Conservation (phyloP, 2,113 vertebrate genomes). For the Pavo muticus region DNA sequence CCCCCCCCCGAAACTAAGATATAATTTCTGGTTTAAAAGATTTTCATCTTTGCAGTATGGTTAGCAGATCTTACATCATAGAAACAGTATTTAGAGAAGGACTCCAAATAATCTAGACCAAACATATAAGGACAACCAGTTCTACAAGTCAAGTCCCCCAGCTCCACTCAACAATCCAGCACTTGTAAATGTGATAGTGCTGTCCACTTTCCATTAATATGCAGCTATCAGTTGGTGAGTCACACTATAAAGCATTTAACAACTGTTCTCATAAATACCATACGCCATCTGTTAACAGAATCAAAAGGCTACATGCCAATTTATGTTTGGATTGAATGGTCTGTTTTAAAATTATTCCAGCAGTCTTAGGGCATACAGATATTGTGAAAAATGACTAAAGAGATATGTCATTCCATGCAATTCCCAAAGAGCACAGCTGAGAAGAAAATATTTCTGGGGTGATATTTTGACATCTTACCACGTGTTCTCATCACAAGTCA, state of each 20-base stretch:
- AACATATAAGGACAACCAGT: not conserved
- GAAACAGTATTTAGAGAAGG: not conserved
- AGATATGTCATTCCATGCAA: not conserved
- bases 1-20: not conserved
- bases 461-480: not conserved
- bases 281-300: conserved; percentile 64
- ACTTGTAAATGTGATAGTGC: conserved; percentile 34
- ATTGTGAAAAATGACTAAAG: not conserved
- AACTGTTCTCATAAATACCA: conserved; percentile 61
- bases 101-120: not conserved
- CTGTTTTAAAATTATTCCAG: conserved; percentile 24
- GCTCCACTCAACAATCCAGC: not conserved
- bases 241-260: conserved; percentile 48
- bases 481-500: not conserved
- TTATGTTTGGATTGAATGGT: conserved; percentile 13
- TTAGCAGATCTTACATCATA: not conserved
- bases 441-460: not conserved
- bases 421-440: not conserved
- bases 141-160: conserved; percentile 15
- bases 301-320: conserved; percentile 34
- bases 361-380: not conserved
- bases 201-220: conserved; percentile 24
- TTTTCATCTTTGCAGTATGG: not conserved
- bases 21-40: not conserved
- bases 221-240: conserved; percentile 63